Evolutionary conservation across 2,888 invertebrate genomes (phyloP).

Genomic region (Isotomurus palustris): DNA sequence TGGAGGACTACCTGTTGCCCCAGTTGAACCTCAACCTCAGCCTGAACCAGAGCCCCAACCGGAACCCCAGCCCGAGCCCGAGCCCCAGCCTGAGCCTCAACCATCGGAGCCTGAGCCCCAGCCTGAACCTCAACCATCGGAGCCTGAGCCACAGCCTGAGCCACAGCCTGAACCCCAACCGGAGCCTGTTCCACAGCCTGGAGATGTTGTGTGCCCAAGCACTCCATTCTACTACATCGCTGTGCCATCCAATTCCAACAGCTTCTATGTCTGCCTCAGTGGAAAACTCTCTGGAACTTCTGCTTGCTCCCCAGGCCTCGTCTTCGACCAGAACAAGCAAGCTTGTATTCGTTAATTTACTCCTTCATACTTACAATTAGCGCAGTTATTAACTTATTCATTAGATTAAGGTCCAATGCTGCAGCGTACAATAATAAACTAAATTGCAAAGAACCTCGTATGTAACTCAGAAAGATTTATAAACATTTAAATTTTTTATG

Average conservation of each 20-base stretch:
- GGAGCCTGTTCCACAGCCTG: background rate
- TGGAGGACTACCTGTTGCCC: background rate
- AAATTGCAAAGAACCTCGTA: background rate
- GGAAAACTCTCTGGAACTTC: background rate
- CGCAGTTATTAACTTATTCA: too few relatives aligned
- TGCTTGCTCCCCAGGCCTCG: background rate
- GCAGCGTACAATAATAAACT: too few relatives aligned
- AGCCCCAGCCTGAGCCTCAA: background rate
- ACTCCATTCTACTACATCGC: constrained; percentile 3
- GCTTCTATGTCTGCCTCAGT: constrained; percentile 2
- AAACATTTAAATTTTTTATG: background rate
- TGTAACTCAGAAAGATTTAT: background rate
- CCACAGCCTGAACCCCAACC: background rate
- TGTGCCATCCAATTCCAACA: background rate
- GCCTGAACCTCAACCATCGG: background rate
- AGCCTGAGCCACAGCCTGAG: constrained; percentile 5
- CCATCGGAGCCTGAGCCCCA: background rate
- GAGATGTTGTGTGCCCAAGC: background rate
- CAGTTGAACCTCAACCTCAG: background rate
- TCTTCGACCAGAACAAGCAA: background rate
- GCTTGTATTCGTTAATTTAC: background rate
- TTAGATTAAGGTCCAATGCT: too few relatives aligned
- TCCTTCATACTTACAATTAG: too few relatives aligned
- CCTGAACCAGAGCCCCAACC: background rate
- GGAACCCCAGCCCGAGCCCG: background rate